These are phyloP conservation scores for Dynastes tityus DNA, from an alignment of 2,888 invertebrate species.

Conservation along the genomic window DNA sequence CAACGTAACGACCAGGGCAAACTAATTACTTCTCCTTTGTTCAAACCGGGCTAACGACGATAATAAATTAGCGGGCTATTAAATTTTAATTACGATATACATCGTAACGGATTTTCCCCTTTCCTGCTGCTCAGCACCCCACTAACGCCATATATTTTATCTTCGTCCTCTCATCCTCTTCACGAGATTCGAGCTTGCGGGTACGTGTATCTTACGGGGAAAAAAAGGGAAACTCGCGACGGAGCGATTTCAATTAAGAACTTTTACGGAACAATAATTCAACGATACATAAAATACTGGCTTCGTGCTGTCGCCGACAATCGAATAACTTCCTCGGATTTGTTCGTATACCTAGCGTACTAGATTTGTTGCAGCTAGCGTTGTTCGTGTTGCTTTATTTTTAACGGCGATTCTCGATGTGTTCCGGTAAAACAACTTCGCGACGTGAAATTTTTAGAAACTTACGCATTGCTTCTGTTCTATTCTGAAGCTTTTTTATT, in stretches of 20 bases:
- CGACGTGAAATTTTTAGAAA: no score
- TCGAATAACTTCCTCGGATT: neutral
- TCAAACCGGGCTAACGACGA: constrained; percentile 4
- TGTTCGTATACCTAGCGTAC: neutral
- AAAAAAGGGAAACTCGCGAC: neutral
- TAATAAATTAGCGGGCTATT: constrained; percentile 21
- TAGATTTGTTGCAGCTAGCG: no score
- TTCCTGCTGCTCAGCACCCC: neutral
- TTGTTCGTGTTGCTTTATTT: no score
- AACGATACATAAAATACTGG: constrained; percentile 11
- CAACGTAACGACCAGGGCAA: neutral
- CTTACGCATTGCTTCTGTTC: no score
- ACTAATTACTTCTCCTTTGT: constrained; percentile 20
- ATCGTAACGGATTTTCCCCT: neutral
- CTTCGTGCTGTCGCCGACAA: neutral
- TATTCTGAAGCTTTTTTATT: no score
- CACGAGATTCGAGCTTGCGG: neutral
- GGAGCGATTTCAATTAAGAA: constrained; percentile 19
- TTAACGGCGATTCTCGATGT: no score
- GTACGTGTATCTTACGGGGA: no score
- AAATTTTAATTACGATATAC: constrained; percentile 29
- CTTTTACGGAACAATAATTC: constrained; percentile 19
- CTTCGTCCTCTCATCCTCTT: neutral
- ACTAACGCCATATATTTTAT: neutral
- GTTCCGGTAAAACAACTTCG: no score